Base-by-base conservation (phyloP, 2,888 invertebrate genomes). In the Drosophila neotestacea region DNA sequence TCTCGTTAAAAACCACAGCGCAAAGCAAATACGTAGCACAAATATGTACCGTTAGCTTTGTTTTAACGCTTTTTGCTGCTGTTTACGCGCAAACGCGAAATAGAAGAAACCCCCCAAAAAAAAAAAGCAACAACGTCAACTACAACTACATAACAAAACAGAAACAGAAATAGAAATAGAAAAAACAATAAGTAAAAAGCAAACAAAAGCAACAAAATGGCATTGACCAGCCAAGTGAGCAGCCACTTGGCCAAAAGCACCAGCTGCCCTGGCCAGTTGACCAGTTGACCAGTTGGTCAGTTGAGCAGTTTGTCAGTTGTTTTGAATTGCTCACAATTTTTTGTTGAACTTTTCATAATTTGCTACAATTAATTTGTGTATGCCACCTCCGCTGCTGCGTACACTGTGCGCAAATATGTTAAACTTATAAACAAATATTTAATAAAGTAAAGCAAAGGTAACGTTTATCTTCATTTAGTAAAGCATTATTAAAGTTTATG, bases 171-270 rank as follows among this genome's bases (percentile, higher is more conserved):
- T 41, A 9, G 47, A 47, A 54, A 67, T 27, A 30, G 16, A 36
- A 34, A 66, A 41, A 77, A 16, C 61, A 55, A 39, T 11, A 46
- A 55, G 13, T 38, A 39, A 64, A 61, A 70, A 52, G 48, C 47
- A 77, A 64, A 72, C 50, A 67, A 70, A 74, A 59, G 56, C 77
- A 39, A 36, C 48, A 54, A 75, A 76, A 77, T 51, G 85, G 73
- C 90, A 89, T 88, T 85, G 90, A 90, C 89, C 89, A 89, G 70
- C 70, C 71, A 73, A 89, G 88, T 79, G 90, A 58, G 63, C 76
- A 77, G 58, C 48, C 64, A 59, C 63, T 63, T 56, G 48, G 62
- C 38, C 58, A 65, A 67, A 58, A 60, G 36, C 64, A 58, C 22
- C 63, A 58, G 65, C 58, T 52, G 65, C 62, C 27, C 44, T 50